Conservation (phyloP, 2,113 vertebrate genomes). For the Talpa occidentalis region DNA sequence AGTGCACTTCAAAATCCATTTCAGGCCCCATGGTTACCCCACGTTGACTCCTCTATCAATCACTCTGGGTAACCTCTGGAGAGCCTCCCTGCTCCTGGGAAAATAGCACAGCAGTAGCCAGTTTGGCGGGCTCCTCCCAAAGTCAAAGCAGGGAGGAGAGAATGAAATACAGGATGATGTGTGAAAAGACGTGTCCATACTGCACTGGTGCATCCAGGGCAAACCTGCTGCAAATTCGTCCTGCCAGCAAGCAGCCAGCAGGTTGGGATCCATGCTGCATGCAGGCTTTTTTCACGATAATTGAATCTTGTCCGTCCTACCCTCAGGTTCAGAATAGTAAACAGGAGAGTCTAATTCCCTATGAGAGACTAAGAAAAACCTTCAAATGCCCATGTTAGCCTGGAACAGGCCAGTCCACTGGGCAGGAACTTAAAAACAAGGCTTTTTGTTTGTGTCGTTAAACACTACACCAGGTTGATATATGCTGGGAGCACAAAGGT, state of each 20-base stretch:
- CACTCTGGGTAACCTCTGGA: background rate
- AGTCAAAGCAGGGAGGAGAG: background rate
- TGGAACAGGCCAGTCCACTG: background rate
- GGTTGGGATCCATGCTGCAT: background rate
- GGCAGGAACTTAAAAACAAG: background rate
- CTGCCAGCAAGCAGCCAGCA: background rate
- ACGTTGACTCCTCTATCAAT: background rate
- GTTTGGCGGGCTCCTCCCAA: constrained; percentile 4
- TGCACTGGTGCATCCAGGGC: background rate
- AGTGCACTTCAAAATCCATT: background rate
- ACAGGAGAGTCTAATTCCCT: background rate
- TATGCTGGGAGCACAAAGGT: background rate
- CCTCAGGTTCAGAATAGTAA: constrained; percentile 19
- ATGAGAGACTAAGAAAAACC: background rate
- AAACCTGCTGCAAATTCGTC: background rate
- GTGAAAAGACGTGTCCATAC: background rate
- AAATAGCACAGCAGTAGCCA: background rate
- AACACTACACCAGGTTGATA: background rate
- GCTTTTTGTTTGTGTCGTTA: background rate
- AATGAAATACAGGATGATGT: background rate
- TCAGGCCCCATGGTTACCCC: background rate
- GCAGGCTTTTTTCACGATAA: background rate
- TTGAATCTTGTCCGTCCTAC: background rate
- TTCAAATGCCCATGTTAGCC: background rate
- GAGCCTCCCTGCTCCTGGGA: background rate